Base-by-base conservation (phyloP, 2,888 invertebrate genomes). In the Drosophila siamana region DNA sequence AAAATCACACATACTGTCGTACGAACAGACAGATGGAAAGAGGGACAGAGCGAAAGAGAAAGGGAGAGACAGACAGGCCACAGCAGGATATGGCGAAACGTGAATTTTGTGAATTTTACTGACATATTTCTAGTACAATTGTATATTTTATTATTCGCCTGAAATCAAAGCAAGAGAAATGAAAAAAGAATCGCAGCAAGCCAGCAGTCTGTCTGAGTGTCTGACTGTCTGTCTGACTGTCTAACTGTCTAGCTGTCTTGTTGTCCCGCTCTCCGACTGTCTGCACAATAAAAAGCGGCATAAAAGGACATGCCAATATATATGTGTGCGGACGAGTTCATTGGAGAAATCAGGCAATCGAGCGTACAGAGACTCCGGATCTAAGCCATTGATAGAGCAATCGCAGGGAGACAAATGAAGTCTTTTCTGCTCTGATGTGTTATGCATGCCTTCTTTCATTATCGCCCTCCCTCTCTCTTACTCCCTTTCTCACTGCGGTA, bases 81-180 rank as follows among this genome's bases (percentile, higher is more conserved):
- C 74, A 78, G 61, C 75, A 67, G 82, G 71, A 80, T 82, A 78
- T 84, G 70, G 57, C 72, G 38, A 73, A 86, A 86, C 83, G 83
- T 83, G 83, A 83, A 80, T 80, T 83, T 86, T 76, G 71, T 74
- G 80, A 80, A 80, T 86, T 85, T 84, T 26, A 74, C 85, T 82
- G 82, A 80, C 85, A 86, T 86, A 78, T 85, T 86, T 80, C 85
- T 84, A 78, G 69, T 72, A 85, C 78, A 80, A 81, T 84, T 86
- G 79, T 74, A 77, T 79, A 84, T 84, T 84, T 86, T 83, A 83
- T 84, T 81, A 79, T 81, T 52, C 69, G 57, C 52, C 67, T 44
- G 47, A 80, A 83, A 86, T 86, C 84, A 86, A 86, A 83, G 84
- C 71, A 73, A 72, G 71, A 69, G 30, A 55, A 72, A 65, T 33